phyloP scores from a whole-genome alignment of 2,888 invertebrate species.

The Melipona bicolor region DNA sequence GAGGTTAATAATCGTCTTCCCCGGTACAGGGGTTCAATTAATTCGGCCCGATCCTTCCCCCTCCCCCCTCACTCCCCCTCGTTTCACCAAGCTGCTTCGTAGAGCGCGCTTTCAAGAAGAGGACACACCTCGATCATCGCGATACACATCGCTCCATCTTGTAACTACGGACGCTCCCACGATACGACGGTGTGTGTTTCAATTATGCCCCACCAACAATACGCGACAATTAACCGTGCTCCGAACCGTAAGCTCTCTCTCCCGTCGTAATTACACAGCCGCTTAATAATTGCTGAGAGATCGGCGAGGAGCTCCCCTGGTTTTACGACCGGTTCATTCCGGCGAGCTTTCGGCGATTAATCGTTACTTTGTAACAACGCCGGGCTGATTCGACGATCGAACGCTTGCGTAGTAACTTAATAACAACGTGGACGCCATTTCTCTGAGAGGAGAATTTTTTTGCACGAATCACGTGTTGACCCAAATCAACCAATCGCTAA shows the following conservation, averaged over 20 bases:
- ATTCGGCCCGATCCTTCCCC: slow-evolving; percentile 60
- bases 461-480: too few species aligned
- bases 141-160: slow-evolving; percentile 21
- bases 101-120: slow-evolving; percentile 6
- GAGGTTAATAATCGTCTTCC: slow-evolving; percentile 73
- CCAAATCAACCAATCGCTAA: too few species aligned
- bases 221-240: slow-evolving; percentile 20
- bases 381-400: neutral
- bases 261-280: slow-evolving; percentile 1
- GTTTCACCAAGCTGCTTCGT: neutral
- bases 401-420: neutral
- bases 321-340: neutral
- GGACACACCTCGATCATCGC: slow-evolving; percentile 24
- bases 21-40: slow-evolving; percentile 70
- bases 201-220: slow-evolving; percentile 27
- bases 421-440: too few species aligned
- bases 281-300: slow-evolving; percentile 14
- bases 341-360: neutral
- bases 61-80: slow-evolving; percentile 50
- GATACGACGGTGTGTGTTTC: slow-evolving; percentile 10
- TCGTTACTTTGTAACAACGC: neutral
- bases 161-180: slow-evolving; percentile 1
- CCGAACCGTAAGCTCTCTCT: neutral
- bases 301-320: too few species aligned
- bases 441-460: too few species aligned